Percentiles rank a stretch among this genome's conserved stretches.
Conservation (phyloP, 2,113 vertebrate species). For the Hippolais icterina region DNA sequence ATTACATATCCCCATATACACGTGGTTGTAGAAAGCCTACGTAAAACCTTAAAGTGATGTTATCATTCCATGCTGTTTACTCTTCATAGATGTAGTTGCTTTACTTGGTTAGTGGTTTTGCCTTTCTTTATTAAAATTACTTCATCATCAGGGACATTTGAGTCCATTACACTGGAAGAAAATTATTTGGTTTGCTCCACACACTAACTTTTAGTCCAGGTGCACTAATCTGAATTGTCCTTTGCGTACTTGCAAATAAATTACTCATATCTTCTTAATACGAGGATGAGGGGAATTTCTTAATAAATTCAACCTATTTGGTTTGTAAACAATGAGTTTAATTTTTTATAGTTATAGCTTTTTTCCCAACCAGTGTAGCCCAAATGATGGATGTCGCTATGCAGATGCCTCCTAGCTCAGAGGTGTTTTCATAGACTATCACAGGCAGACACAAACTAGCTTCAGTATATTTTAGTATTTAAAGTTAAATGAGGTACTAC, state of each 20-base stretch:
- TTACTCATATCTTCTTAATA: neutral
- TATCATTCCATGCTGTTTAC: neutral
- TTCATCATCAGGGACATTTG: neutral
- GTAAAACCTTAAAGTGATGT: neutral
- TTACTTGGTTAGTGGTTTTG: neutral
- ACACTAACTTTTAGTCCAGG: neutral
- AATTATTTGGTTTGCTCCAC: neutral
- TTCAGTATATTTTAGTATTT: neutral
- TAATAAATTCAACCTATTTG: neutral
- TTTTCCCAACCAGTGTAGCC: neutral
- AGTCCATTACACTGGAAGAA: neutral
- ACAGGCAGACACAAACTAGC: neutral
- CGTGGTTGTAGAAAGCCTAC: neutral
- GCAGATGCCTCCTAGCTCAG: neutral
- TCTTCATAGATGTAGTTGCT: neutral
- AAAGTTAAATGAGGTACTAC: neutral
- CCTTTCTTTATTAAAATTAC: neutral
- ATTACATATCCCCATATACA: neutral
- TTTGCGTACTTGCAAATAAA: neutral
- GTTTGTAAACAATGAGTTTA: neutral
- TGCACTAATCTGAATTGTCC: neutral
- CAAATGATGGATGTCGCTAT: neutral
- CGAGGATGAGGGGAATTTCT: neutral
- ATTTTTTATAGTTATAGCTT: neutral
- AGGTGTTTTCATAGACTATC: neutral